phyloP scores from a whole-genome alignment of 2,113 vertebrate species.

The Nothobranchius furzeri region DNA sequence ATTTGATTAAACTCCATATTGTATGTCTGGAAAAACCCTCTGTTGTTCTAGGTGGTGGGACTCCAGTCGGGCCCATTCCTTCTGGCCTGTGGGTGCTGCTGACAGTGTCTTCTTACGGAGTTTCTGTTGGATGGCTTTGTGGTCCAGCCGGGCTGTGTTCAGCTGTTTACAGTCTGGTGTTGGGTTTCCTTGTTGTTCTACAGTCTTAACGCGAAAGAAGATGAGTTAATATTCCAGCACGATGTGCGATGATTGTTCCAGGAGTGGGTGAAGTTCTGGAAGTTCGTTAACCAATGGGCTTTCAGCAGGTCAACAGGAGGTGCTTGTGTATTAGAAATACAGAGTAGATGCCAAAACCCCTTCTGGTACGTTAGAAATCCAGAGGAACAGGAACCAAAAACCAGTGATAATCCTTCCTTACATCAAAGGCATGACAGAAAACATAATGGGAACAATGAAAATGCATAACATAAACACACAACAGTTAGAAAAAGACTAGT shows the following conservation, averaged over 20 bases:
- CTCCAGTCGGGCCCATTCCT: slow-evolving; percentile 7
- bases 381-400: too few relatives aligned
- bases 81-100: slow-evolving; percentile 34
- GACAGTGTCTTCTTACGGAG: slow-evolving; percentile 55
- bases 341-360: neutral
- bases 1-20: slow-evolving; percentile 43
- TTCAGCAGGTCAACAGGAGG: neutral
- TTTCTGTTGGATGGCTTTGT: slow-evolving; percentile 41
- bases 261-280: neutral
- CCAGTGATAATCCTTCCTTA: too few relatives aligned
- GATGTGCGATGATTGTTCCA: slow-evolving; percentile 2
- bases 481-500: too few relatives aligned
- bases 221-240: slow-evolving; percentile 38
- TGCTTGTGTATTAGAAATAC: neutral
- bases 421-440: too few relatives aligned
- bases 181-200: slow-evolving; percentile 52
- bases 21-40: slow-evolving; percentile 55
- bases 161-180: slow-evolving; percentile 46
- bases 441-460: too few relatives aligned
- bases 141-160: slow-evolving; percentile 5
- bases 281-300: neutral
- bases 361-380: too few relatives aligned
- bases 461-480: too few relatives aligned
- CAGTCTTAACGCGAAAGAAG: slow-evolving; percentile 14
- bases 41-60: slow-evolving; percentile 35